phyloP scores from a whole-genome alignment of 2,113 vertebrate genomes.

The Cinclus cinclus region DNA sequence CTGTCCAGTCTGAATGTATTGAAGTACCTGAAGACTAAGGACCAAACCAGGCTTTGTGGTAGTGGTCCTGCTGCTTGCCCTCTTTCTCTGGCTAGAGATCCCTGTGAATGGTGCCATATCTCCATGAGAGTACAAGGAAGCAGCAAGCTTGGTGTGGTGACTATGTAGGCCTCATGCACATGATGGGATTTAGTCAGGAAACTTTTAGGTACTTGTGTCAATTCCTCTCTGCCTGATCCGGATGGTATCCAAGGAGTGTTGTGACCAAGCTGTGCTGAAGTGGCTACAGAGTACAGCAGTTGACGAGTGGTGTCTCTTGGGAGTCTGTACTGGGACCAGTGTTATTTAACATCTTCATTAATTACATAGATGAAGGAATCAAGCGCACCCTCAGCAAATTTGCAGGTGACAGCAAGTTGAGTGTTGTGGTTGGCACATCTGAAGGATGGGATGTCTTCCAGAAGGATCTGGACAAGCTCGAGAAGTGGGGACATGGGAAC shows the following conservation, averaged over 20 bases:
- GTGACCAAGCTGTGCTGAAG: accelerated
- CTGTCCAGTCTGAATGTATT: background rate
- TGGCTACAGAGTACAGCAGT: background rate
- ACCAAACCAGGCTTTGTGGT: background rate
- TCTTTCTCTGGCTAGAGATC: background rate
- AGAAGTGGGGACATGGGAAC: background rate
- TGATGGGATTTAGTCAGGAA: background rate
- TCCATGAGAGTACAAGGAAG: background rate
- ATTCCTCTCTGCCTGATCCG: background rate
- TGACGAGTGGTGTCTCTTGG: background rate
- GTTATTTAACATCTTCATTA: background rate
- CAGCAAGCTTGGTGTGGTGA: background rate
- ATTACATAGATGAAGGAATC: background rate
- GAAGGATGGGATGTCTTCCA: background rate
- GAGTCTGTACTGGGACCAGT: background rate
- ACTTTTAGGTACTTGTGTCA: background rate
- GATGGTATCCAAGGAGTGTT: background rate
- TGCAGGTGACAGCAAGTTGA: background rate
- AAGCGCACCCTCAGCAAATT: background rate
- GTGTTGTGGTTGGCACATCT: background rate
- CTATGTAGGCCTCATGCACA: accelerated
- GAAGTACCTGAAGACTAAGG: background rate
- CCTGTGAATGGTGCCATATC: background rate
- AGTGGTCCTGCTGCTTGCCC: background rate
- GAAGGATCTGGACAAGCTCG: background rate